Conservation (phyloP, 2,888 invertebrate species). For the Drosophila merina region DNA sequence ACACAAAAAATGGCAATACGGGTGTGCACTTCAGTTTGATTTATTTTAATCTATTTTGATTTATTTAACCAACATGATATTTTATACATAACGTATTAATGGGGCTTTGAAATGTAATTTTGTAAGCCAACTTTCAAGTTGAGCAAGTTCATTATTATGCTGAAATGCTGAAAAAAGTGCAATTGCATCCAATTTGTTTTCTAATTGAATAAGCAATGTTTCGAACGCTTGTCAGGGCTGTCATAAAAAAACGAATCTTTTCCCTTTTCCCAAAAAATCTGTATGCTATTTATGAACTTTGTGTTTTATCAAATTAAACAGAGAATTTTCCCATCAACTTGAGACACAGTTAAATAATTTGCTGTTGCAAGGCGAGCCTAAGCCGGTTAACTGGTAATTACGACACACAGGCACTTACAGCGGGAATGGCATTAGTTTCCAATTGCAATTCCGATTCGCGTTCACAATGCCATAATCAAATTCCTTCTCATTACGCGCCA, state of each 20-base stretch:
- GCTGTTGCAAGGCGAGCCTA: conserved; percentile 55
- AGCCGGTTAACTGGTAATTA: conserved; percentile 61
- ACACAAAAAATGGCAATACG: conserved; percentile 9
- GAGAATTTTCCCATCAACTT: conserved; percentile 6
- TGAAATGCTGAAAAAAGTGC: neutral
- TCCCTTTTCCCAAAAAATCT: too few relatives aligned
- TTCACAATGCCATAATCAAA: conserved; percentile 71
- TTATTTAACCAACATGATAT: neutral
- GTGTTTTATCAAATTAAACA: too few relatives aligned
- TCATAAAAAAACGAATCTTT: neutral
- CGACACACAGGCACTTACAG: conserved; percentile 60
- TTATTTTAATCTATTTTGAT: neutral
- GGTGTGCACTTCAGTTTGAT: neutral
- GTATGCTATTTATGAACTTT: too few relatives aligned
- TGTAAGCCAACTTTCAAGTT: neutral
- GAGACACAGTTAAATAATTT: neutral
- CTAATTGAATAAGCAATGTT: neutral
- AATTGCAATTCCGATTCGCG: conserved; percentile 18
- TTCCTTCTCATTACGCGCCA: conserved; percentile 75
- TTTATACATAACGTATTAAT: neutral
- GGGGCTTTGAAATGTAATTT: neutral
- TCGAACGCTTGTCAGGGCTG: neutral
- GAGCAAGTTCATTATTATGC: neutral
- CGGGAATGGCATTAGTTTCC: conserved; percentile 30
- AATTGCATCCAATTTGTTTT: neutral